Evolutionary conservation across 2,797 vertebrate genomes (phyloP).

Genomic region (Paratrypauchen microcephalus): DNA sequence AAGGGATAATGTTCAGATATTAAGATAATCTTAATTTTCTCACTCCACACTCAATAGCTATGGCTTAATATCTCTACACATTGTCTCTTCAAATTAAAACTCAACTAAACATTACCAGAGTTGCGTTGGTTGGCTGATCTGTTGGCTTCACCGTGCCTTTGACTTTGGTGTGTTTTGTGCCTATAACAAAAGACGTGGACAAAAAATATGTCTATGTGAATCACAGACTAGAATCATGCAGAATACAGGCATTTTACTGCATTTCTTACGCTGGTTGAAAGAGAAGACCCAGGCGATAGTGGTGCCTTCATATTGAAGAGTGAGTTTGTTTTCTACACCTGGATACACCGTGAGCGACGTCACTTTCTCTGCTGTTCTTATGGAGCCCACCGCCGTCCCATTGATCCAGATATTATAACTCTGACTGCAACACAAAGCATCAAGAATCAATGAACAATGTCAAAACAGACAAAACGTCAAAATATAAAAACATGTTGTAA

Average conservation of each 20-base stretch:
- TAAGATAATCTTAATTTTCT: no score
- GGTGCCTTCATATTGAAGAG: slow-evolving; percentile 34
- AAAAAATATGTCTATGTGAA: neutral
- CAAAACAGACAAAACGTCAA: neutral
- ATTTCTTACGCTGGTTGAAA: slow-evolving; percentile 51
- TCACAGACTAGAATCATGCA: neutral
- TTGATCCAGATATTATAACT: slow-evolving; percentile 61
- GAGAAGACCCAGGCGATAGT: slow-evolving; percentile 53
- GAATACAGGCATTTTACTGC: neutral
- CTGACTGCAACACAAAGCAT: slow-evolving; percentile 33
- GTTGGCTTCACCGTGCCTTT: slow-evolving; percentile 41
- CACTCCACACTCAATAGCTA: no score
- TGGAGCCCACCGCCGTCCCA: slow-evolving; percentile 32
- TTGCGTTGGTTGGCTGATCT: slow-evolving; percentile 23
- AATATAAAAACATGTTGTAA: no score
- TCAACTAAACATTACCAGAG: slow-evolving; percentile 40
- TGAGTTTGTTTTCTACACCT: slow-evolving; percentile 51
- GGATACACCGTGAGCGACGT: slow-evolving; percentile 53
- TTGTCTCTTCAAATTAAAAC: no score
- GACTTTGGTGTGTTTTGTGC: slow-evolving; percentile 44
- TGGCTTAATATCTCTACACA: no score
- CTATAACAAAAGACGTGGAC: slow-evolving; percentile 27
- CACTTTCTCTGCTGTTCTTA: slow-evolving; percentile 41
- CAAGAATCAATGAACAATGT: neutral
- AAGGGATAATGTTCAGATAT: no score